These are phyloP conservation scores for Porphyrio hochstetteri DNA, from an alignment of 2,113 vertebrate genomes.

Conservation along the genomic window DNA sequence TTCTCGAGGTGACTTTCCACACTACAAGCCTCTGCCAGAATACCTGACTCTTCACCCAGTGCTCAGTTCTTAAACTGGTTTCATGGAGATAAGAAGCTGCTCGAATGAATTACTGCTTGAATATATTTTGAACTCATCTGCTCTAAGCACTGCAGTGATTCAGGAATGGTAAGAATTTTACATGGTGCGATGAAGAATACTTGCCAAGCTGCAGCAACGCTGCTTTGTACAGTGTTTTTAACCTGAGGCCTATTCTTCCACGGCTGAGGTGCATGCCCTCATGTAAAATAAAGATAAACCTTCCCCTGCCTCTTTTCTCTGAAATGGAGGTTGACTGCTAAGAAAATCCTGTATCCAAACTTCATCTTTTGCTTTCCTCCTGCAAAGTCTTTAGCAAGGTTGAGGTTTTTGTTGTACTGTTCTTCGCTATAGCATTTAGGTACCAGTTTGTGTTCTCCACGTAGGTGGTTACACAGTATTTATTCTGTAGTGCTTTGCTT, in stretches of 20 bases:
- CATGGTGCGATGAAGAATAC: background rate
- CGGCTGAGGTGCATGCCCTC: background rate
- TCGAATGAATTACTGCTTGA: background rate
- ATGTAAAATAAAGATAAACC: background rate
- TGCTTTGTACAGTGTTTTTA: background rate
- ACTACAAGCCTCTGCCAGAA: background rate
- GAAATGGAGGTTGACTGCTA: background rate
- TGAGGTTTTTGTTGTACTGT: background rate
- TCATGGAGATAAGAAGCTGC: background rate
- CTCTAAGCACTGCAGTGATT: background rate
- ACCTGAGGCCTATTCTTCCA: background rate
- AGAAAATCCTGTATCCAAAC: background rate
- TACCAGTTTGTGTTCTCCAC: background rate
- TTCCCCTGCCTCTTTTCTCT: background rate
- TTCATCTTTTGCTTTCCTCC: background rate
- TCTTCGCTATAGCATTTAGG: background rate
- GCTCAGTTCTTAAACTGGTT: background rate
- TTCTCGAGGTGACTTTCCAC: background rate
- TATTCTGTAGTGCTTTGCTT: background rate
- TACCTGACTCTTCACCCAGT: background rate
- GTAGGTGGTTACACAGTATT: background rate
- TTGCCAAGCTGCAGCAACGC: background rate
- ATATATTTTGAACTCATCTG: background rate
- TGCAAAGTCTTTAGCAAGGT: background rate
- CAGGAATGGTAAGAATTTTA: background rate